Conservation (phyloP, 2,888 invertebrate genomes). For the Diarsia rubi region DNA sequence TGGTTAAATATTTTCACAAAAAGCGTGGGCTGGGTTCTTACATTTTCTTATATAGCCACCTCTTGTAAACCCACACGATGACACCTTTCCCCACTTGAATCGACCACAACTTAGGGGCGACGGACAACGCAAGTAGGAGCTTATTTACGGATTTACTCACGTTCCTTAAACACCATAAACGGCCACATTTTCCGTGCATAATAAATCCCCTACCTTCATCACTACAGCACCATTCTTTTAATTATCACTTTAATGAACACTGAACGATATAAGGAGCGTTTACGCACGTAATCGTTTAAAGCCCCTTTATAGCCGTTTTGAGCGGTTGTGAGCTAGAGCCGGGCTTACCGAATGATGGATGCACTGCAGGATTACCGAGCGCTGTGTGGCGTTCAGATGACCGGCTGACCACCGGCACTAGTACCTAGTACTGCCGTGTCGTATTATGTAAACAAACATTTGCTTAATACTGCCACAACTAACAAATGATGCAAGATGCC, state of each 20-base stretch:
- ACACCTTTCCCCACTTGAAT: constrained; percentile 40
- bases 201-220: constrained; percentile 44
- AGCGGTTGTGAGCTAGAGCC: constrained; percentile 80
- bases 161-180: constrained; percentile 45
- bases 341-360: constrained; percentile 84
- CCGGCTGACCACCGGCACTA: constrained; percentile 63
- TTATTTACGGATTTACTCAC: constrained; percentile 46
- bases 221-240: constrained; percentile 67
- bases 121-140: constrained; percentile 39
- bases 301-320: constrained; percentile 81
- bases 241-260: constrained; percentile 74
- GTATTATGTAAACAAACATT: constrained; percentile 63
- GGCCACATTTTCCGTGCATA: constrained; percentile 29
- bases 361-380: constrained; percentile 81
- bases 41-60: not conserved
- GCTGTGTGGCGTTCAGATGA: constrained; percentile 73
- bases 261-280: constrained; percentile 76
- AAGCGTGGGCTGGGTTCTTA: not conserved
- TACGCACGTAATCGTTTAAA: constrained; percentile 82
- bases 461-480: constrained; percentile 60
- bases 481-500: constrained; percentile 64
- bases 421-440: constrained; percentile 55
- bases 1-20: not conserved
- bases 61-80: constrained; percentile 21
- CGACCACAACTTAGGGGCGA: constrained; percentile 40